Base-by-base conservation (phyloP, 2,888 invertebrate genomes). In the Amblyjoppa proteus region DNA sequence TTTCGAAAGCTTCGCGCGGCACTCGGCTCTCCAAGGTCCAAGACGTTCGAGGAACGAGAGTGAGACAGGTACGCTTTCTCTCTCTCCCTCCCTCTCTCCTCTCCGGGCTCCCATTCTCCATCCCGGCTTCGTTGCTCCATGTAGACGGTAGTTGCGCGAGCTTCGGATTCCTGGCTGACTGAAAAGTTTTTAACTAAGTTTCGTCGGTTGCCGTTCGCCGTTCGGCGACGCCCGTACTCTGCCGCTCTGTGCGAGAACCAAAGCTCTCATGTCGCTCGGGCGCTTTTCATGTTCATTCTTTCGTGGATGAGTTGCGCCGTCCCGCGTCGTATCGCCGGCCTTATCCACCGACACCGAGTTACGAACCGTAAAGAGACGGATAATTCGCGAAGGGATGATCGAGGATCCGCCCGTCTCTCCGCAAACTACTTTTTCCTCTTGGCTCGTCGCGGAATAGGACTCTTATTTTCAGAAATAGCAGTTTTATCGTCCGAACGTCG, bases 131-230 rank as follows among this genome's bases (percentile, higher is more conserved):
- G 87, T 84, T 88, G 89, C 87, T 89, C 89, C 85, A 83, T 84
- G 61, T 78, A 58, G 83, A 28, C 53, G 58, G 66, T 68, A 77
- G 78, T 16, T 31, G 88, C 87, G 89, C 90, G 89, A 90, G 90
- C 88, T 89, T 86, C 88, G 89, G 91, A 93, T 92, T 93, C 91
- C 91, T 86, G 89, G 92, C 92, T 92, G 92, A 92, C 93, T 93
- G 89, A 87, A 90, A 93, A 93, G 92, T 93, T 93, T 93, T 92
- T 92, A 93, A 93, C 93, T 92, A 91, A 93, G 92, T 93, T 93
- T 89, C 87, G 90, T 70, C 89, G 91, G 91, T 90, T 90, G 88
- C 89, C 89, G 88, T 53, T 61, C 41, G 61, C 61, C 85, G 61
- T 45, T 71, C 79, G 51, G 77, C 81, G 76, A 77, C 51, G 73